These are phyloP conservation scores for Aporrectodea caliginosa DNA, from an alignment of 1,140 invertebrate species.

Conservation along the genomic window DNA sequence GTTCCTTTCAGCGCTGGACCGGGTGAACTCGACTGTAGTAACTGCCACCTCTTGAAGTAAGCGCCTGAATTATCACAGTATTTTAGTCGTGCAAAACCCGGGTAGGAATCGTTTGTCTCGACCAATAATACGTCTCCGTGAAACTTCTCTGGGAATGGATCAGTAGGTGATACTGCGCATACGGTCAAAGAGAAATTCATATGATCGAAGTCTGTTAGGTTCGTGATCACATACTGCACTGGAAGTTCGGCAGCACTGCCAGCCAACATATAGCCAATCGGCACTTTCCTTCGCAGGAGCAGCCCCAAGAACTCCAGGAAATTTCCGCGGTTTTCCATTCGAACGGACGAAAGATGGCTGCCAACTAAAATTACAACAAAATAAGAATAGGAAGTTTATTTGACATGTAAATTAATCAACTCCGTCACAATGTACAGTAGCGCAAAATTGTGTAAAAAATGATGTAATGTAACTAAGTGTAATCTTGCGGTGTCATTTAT, in stretches of 20 bases:
- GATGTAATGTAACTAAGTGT: too few relatives aligned
- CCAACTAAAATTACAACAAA: too few relatives aligned
- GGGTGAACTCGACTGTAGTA: background rate
- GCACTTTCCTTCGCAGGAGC: too few relatives aligned
- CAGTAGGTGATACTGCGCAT: background rate
- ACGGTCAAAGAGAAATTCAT: background rate
- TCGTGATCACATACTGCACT: background rate
- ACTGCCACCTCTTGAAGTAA: background rate
- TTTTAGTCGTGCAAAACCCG: background rate
- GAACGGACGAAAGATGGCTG: too few relatives aligned
- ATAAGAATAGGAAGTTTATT: too few relatives aligned
- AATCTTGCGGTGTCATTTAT: too few relatives aligned
- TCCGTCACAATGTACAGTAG: too few relatives aligned
- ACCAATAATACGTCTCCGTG: background rate
- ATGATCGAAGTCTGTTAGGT: background rate
- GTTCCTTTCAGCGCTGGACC: background rate
- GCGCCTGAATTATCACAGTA: background rate
- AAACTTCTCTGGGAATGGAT: background rate
- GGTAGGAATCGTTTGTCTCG: background rate
- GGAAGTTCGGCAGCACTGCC: background rate
- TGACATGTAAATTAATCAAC: too few relatives aligned
- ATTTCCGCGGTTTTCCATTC: too few relatives aligned
- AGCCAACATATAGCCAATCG: background rate
- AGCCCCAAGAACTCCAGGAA: too few relatives aligned
- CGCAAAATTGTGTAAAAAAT: too few relatives aligned